Conservation (phyloP, 1,140 invertebrate genomes). For the Capitella teleta region DNA sequence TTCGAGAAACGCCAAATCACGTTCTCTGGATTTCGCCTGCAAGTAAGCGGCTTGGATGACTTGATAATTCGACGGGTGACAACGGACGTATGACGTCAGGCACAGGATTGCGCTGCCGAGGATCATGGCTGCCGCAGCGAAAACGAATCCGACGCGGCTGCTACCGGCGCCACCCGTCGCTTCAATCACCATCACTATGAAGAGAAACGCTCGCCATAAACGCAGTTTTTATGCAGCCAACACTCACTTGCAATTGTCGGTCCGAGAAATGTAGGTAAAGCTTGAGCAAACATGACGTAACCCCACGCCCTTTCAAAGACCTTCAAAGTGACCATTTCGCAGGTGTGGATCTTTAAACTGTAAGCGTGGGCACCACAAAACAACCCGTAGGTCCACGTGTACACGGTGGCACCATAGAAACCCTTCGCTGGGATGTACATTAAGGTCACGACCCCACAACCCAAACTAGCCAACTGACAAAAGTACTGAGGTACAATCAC, state of each 20-base stretch:
- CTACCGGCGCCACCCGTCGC: neutral
- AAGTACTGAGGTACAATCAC: neutral
- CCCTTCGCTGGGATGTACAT: neutral
- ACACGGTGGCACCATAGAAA: neutral
- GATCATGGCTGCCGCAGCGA: neutral
- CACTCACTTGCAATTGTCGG: neutral
- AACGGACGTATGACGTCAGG: conserved; percentile 13
- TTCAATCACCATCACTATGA: neutral
- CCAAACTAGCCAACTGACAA: neutral
- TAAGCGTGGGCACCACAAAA: neutral
- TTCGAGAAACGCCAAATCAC: neutral
- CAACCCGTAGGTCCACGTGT: neutral
- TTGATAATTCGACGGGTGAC: conserved; percentile 23
- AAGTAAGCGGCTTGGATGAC: conserved; percentile 14
- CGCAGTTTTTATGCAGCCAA: neutral
- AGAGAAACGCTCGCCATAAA: neutral
- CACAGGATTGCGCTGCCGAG: conserved; percentile 3
- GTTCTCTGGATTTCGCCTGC: neutral
- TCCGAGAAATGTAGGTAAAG: neutral
- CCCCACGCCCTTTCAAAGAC: neutral
- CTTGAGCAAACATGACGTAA: neutral
- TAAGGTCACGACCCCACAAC: neutral
- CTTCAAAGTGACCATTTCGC: neutral
- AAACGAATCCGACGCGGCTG: neutral
- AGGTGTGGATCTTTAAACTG: neutral